Percentiles rank a stretch among this genome's conserved stretches.
These are phyloP conservation scores for Echinarachnius parma DNA, from an alignment of 53 echinoderm and acorn worm genomes.

Conservation along the genomic window DNA sequence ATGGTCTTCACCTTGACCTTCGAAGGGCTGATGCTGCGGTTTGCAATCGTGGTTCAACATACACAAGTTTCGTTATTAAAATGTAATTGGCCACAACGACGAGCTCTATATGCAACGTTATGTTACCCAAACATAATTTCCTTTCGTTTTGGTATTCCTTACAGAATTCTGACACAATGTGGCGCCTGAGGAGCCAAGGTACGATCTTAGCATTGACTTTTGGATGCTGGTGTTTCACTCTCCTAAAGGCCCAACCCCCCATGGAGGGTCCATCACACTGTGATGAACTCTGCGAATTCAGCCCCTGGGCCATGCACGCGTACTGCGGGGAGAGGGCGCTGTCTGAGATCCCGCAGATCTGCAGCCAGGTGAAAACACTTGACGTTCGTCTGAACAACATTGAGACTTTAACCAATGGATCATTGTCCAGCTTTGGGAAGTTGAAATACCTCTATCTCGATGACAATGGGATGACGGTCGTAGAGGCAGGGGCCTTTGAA, in stretches of 20 bases:
- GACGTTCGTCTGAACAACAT: constrained; percentile 55
- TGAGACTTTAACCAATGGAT: neutral
- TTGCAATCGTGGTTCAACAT: no score
- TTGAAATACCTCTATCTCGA: constrained; percentile 28
- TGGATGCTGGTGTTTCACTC: constrained; percentile 20
- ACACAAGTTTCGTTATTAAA: no score
- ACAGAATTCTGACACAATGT: no score
- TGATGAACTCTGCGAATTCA: constrained; percentile 52
- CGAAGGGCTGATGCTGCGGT: no score
- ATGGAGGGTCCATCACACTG: no score
- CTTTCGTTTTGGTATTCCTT: no score
- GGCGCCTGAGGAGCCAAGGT: neutral
- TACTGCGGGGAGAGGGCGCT: constrained; percentile 50
- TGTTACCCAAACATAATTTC: no score
- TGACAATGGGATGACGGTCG: neutral
- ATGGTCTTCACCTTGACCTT: no score
- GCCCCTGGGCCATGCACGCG: constrained; percentile 45
- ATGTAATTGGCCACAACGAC: no score
- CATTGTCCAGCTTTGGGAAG: constrained; percentile 15
- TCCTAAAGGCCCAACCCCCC: constrained; percentile 5
- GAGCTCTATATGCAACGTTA: no score
- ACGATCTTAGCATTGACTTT: neutral
- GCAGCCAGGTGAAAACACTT: constrained; percentile 22
- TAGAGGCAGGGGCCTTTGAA: constrained; percentile 22
- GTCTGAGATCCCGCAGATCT: constrained; percentile 16